phyloP scores from a whole-genome alignment of 2,113 vertebrate species.

The Isichthys henryi region DNA sequence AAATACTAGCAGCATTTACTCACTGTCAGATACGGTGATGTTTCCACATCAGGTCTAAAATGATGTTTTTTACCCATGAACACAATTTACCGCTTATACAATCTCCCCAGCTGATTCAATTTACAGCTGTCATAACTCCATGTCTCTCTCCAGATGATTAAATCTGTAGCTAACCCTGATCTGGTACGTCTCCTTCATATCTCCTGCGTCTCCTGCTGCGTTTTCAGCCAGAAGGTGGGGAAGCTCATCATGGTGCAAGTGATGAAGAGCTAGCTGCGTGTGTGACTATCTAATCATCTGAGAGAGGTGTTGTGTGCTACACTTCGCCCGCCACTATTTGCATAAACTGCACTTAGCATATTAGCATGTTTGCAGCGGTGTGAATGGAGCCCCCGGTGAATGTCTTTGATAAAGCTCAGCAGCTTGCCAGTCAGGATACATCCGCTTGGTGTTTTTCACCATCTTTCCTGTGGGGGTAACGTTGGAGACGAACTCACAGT shows the following conservation, averaged over 20 bases:
- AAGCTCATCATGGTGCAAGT: neutral
- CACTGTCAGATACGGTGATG: neutral
- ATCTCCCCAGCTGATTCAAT: neutral
- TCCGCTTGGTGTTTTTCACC: neutral
- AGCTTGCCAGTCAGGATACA: neutral
- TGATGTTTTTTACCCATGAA: neutral
- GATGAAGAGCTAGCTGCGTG: neutral
- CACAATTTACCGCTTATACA: neutral
- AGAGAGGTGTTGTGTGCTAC: neutral
- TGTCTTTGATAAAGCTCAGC: neutral
- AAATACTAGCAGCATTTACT: neutral
- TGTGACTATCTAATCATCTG: conserved; percentile 6
- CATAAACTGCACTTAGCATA: neutral
- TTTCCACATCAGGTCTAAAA: neutral
- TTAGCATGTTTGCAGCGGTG: neutral
- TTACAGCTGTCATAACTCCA: neutral
- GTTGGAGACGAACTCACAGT: neutral
- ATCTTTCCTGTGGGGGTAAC: neutral
- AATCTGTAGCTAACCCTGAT: neutral
- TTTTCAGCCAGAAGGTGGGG: neutral
- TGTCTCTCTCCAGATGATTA: neutral
- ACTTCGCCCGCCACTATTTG: neutral
- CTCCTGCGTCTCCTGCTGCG: neutral
- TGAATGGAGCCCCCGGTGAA: neutral
- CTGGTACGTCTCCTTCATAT: neutral